Conservation (phyloP, 2,113 vertebrate species). For the Callionymus lyra region DNA sequence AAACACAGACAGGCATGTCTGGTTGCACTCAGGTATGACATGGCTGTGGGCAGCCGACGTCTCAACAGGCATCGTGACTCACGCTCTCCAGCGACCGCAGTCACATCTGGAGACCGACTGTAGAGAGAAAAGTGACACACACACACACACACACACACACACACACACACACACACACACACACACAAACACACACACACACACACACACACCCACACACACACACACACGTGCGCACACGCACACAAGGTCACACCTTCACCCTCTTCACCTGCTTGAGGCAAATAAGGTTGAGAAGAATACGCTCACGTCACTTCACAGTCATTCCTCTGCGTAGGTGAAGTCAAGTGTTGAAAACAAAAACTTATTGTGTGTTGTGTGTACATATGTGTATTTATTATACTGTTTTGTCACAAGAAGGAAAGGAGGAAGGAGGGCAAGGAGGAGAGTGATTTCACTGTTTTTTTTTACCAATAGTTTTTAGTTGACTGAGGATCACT, state of each 20-base stretch:
- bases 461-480: too few relatives aligned
- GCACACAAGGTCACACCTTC: slow-evolving; percentile 2
- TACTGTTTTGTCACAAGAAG: too few relatives aligned
- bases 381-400: too few relatives aligned
- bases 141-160: slow-evolving; percentile 20
- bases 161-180: not conserved
- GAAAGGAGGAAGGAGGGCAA: too few relatives aligned
- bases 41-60: slow-evolving; percentile 34
- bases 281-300: slow-evolving; percentile 4
- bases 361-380: too few relatives aligned
- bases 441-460: too few relatives aligned
- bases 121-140: slow-evolving; percentile 16
- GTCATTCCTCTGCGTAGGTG: too few relatives aligned
- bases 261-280: slow-evolving; percentile 25
- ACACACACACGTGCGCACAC: not conserved
- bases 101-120: slow-evolving; percentile 56
- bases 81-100: slow-evolving; percentile 24
- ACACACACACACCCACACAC: slow-evolving; percentile 10
- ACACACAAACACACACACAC: slow-evolving; percentile 1
- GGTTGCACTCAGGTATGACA: slow-evolving; percentile 55
- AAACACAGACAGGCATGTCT: slow-evolving; percentile 53
- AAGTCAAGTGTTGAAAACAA: too few relatives aligned
- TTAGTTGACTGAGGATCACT: too few relatives aligned
- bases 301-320: not conserved
- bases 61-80: slow-evolving; percentile 51